Percentiles rank a stretch among this genome's conserved stretches.
Conservation (phyloP, 2,113 vertebrate genomes). For the Raphicerus campestris region DNA sequence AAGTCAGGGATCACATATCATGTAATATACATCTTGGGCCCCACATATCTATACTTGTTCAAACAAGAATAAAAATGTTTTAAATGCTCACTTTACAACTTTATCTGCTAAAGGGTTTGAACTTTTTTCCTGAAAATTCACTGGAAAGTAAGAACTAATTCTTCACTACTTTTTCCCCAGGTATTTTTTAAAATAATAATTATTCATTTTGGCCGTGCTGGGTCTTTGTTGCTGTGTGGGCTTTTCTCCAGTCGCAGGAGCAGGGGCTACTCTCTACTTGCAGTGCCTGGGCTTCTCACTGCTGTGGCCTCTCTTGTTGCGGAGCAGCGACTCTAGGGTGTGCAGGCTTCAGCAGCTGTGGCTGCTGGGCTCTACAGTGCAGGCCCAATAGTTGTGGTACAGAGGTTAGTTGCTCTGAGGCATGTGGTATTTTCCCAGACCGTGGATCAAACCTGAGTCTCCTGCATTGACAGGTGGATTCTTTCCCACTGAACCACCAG, state of each 20-base stretch:
- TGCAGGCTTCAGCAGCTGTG: background rate
- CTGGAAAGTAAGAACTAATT: background rate
- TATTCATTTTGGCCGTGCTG: background rate
- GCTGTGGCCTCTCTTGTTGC: background rate
- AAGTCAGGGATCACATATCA: background rate
- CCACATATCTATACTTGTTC: background rate
- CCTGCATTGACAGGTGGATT: background rate
- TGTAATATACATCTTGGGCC: background rate
- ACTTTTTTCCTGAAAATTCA: background rate
- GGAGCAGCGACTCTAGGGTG: background rate
- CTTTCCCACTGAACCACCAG: background rate
- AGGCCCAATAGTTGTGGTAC: background rate
- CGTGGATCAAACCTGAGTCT: fast-evolving
- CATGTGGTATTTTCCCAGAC: background rate
- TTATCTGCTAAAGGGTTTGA: background rate
- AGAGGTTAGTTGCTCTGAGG: background rate
- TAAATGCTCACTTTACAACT: background rate
- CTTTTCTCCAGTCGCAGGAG: background rate
- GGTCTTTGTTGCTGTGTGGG: background rate
- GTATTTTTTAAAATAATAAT: background rate
- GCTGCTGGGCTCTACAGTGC: background rate
- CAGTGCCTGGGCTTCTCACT: background rate
- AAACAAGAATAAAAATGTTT: background rate
- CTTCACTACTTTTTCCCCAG: background rate
- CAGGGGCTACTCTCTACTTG: background rate